Percentiles rank a stretch among this genome's conserved stretches.
Conservation (phyloP, 1,140 invertebrate genomes). For the Apocrypta bakeri region DNA sequence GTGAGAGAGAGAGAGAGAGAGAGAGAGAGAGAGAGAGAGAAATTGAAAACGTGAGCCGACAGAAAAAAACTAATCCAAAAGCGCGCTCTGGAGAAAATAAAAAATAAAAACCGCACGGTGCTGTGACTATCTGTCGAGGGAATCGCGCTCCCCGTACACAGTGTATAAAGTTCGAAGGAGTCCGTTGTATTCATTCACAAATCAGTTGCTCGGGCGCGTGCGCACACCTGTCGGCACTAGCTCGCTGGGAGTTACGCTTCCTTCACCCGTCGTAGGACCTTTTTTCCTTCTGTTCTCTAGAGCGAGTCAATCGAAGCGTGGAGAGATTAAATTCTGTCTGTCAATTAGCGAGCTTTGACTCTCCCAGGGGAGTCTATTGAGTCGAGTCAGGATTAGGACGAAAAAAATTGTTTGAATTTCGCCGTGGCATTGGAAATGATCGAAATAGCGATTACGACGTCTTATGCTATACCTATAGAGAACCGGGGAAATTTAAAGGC, state of each 20-base stretch:
- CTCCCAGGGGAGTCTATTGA: neutral
- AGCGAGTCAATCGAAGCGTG: neutral
- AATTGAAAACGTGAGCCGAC: neutral
- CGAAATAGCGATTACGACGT: neutral
- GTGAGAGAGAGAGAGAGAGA: neutral
- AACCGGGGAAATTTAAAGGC: neutral
- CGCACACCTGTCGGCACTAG: slow-evolving; percentile 32
- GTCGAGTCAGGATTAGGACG: neutral
- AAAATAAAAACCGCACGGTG: neutral
- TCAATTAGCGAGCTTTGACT: slow-evolving; percentile 32
- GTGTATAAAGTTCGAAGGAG: slow-evolving; percentile 43
- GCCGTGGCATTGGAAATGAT: too few relatives aligned
- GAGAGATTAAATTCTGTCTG: slow-evolving; percentile 31
- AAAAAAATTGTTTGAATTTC: too few relatives aligned
- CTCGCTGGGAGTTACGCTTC: slow-evolving; percentile 41
- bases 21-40: neutral
- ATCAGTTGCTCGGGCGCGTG: neutral
- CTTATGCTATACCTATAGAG: too few relatives aligned
- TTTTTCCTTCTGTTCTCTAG: slow-evolving; percentile 24
- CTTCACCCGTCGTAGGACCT: slow-evolving; percentile 11
- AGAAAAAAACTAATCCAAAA: neutral
- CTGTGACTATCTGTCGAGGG: slow-evolving; percentile 34
- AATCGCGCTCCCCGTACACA: slow-evolving; percentile 20
- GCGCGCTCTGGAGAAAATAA: neutral
- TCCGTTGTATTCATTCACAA: slow-evolving; percentile 41